Conservation (phyloP, 2,113 vertebrate species). For the Phaethon lepturus region DNA sequence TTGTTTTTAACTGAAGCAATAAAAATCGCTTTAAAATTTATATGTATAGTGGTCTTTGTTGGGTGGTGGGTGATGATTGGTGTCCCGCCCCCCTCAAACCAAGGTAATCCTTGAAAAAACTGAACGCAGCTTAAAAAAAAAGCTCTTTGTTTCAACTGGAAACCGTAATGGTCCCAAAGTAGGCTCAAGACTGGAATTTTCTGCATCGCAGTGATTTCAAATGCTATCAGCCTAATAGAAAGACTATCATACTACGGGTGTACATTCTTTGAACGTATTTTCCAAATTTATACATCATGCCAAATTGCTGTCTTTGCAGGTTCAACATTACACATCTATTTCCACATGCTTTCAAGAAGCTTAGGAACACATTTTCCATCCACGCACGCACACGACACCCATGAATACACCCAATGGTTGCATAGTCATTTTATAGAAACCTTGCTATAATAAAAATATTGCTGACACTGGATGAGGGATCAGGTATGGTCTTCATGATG, state of each 20-base stretch:
- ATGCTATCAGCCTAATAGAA: background rate
- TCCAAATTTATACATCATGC: background rate
- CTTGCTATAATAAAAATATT: background rate
- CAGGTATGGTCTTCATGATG: rapidly evolving
- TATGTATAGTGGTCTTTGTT: no score
- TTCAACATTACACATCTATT: background rate
- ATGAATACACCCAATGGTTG: rapidly evolving
- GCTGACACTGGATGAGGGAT: background rate
- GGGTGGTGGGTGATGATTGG: no score
- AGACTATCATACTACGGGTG: background rate
- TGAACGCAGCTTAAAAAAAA: background rate
- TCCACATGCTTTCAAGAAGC: background rate
- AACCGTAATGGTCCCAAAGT: background rate
- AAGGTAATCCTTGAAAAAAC: background rate
- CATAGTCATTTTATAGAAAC: rapidly evolving
- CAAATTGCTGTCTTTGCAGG: background rate
- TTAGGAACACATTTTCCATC: background rate
- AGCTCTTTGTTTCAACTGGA: background rate
- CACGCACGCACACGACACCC: rapidly evolving
- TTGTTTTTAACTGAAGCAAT: background rate
- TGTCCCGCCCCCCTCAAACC: background rate
- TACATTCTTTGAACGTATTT: background rate
- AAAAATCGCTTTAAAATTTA: background rate
- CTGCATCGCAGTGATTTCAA: background rate
- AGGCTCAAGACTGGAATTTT: background rate